Evolutionary conservation across 1,140 invertebrate species (phyloP), one percentile per base, ranked within the genome.

Genomic region (Aphidius ervi): DNA sequence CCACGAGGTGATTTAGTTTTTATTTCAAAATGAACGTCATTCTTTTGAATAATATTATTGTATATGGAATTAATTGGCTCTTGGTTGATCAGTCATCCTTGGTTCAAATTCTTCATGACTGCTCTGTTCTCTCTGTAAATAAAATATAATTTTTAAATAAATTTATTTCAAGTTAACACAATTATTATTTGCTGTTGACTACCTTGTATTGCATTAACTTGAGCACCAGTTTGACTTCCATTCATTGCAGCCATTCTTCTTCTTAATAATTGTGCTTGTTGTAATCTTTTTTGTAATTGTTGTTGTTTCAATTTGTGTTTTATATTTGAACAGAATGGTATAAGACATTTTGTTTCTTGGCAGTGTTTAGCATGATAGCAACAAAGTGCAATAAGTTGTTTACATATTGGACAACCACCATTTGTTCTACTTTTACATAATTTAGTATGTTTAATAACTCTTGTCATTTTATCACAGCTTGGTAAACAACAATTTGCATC

Each of bases 311-410:
- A 81, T 79, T 98, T 98, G 71, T 96, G 92, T 77, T 98, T 98
- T 68, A 99, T 98, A 76, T 96, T 97, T 62, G 88, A 88, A 85
- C 97, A 99, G 87, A 98, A 99, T 67, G 97, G 96, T 72, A 99
- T 96, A 59, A 91, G 89, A 84, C 96, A 99, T 79, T 97, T 97
- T 47, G 87, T 88, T 81, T 96, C 93, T 78, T 90, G 88, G 83
- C 97, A 99, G 82, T 98, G 94, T 81, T 98, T 99, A 5, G 97
- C 97, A 78, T 99, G 97, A 80, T 98, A 99, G 79, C 95, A 98
- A 73, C 97, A 99, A 20, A 99, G 81, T 5, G 96, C 96, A 71
- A 99, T 96, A 40, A 99, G 87, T 74, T 99, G 97, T 78, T 99
- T 99, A 83, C 97, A 99, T 67, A 99, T 97, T 8, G 94, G 93